A percentile compares a stretch with the other conserved stretches of the same genome.
phyloP scores from a whole-genome alignment of 2,113 vertebrate species.

The Ciconia boyciana region DNA sequence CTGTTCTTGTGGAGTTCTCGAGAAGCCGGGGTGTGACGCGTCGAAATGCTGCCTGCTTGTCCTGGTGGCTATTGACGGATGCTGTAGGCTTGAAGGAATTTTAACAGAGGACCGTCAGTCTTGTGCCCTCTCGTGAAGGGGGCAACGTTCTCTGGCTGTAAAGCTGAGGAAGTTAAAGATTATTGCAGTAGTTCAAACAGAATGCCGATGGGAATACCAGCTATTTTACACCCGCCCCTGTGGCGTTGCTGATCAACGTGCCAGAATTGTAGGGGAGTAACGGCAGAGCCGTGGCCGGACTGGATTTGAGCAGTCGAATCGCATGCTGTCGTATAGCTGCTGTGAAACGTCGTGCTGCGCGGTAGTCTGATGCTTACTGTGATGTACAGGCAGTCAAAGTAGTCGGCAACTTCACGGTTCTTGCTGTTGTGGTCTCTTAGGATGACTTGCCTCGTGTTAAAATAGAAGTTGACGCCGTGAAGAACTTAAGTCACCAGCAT shows the following conservation, averaged over 20 bases:
- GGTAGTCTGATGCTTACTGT: not conserved
- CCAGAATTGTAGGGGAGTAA: no score
- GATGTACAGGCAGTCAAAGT: not conserved
- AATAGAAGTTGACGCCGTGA: constrained; percentile 93
- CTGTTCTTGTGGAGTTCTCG: not conserved
- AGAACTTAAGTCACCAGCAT: constrained; percentile 91
- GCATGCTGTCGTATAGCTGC: rapidly evolving
- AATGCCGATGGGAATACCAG: not conserved
- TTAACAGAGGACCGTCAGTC: not conserved
- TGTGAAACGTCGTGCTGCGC: not conserved
- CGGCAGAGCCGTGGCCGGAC: not conserved
- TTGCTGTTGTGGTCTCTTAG: constrained; percentile 65
- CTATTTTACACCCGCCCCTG: not conserved
- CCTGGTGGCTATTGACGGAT: rapidly evolving
- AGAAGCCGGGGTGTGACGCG: rapidly evolving
- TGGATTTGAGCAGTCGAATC: not conserved
- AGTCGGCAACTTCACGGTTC: not conserved
- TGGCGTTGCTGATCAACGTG: not conserved
- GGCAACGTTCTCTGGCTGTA: not conserved
- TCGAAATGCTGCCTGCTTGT: rapidly evolving
- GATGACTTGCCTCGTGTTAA: constrained; percentile 91
- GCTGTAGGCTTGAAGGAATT: not conserved
- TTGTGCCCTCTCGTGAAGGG: not conserved
- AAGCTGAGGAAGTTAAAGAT: not conserved
- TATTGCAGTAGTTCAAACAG: rapidly evolving